A percentile compares a stretch with the other conserved stretches of the same genome.
phyloP scores from a whole-genome alignment of 2,797 vertebrate species.

The Schizopygopsis pylzovi region DNA sequence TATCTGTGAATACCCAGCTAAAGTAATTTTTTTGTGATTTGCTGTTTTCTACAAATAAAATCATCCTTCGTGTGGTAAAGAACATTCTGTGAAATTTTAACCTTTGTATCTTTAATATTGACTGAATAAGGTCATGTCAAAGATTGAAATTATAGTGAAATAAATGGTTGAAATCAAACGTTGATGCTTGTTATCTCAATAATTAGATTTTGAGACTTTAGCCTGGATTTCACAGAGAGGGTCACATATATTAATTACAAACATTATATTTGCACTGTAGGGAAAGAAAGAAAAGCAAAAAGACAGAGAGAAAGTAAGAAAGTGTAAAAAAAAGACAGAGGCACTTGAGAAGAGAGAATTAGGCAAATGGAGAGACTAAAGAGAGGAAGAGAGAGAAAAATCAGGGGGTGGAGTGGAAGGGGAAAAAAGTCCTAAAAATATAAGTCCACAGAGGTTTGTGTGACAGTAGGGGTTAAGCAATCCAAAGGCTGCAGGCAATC shows the following conservation, averaged over 20 bases:
- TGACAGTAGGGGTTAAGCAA: slow-evolving; percentile 80
- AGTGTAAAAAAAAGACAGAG: neutral
- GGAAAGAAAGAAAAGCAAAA: neutral
- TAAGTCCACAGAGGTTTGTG: slow-evolving; percentile 69
- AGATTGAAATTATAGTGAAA: too few relatives aligned
- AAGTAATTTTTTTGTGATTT: too few relatives aligned
- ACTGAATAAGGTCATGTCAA: too few relatives aligned
- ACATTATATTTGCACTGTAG: neutral
- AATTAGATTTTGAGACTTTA: too few relatives aligned
- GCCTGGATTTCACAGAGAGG: too few relatives aligned
- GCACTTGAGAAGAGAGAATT: slow-evolving; percentile 14
- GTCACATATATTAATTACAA: neutral
- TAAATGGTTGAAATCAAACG: too few relatives aligned
- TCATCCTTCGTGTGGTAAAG: too few relatives aligned
- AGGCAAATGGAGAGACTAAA: slow-evolving; percentile 39
- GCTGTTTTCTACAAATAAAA: too few relatives aligned
- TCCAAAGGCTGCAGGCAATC: slow-evolving; percentile 81
- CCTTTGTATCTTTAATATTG: too few relatives aligned
- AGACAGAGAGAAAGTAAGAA: neutral
- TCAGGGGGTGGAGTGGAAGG: slow-evolving; percentile 36
- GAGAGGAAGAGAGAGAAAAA: slow-evolving; percentile 50
- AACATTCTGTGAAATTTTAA: too few relatives aligned
- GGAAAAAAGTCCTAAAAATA: slow-evolving; percentile 77
- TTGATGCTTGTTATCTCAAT: too few relatives aligned
- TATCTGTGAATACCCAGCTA: too few relatives aligned